Evolutionary conservation across 2,888 invertebrate genomes (phyloP), one percentile per base, ranked within the genome.

Genomic region (Aelia acuminata): DNA sequence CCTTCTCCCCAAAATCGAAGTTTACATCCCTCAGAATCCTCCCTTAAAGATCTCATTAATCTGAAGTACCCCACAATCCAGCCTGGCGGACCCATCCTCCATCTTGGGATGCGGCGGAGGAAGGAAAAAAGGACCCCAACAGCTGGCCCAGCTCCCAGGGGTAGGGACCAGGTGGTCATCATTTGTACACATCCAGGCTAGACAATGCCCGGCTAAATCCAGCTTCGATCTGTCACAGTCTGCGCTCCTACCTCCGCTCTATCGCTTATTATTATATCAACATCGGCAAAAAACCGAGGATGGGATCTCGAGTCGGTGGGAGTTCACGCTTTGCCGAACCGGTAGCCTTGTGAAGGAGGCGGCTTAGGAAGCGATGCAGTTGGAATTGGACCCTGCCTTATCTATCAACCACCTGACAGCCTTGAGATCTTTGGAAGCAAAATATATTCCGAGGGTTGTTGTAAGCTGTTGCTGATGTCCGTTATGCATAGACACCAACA

Each of bases 131-230:
- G 84, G 35, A n/a, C 10, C 22, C 31, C 47, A 57, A 49, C 70
- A 70, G 87, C 48, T 49, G 70, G 63, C 49, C 49, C 7, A 43
- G 57, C 39, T 75, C 87, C 84, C 43, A 87, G 63, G 70, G 87
- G 88, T 85, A 26, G 88, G 84, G 87, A 85, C 89, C 89, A 89
- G 89, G 89, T 89, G 89, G 89, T 70, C 85, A 47, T 86, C 89
- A 89, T 89, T 89, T 88, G 89, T 89, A 88, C 89, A 87, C 89
- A 88, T 89, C 89, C 87, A 87, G 70, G 88, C 87, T 89, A 89
- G 89, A 89, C 89, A 89, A 89, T 89, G 89, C 80, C 43, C 43
- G 80, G 80, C 80, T 80, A 80, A 80, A 80, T 80, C 80, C 80
- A 80, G 43, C 80, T 80, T 47, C 80, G 80, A 80, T 80, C 80